Evolutionary conservation across 2,888 invertebrate genomes (phyloP), one percentile per base, ranked within the genome.

Genomic region (Hipparchia semele): DNA sequence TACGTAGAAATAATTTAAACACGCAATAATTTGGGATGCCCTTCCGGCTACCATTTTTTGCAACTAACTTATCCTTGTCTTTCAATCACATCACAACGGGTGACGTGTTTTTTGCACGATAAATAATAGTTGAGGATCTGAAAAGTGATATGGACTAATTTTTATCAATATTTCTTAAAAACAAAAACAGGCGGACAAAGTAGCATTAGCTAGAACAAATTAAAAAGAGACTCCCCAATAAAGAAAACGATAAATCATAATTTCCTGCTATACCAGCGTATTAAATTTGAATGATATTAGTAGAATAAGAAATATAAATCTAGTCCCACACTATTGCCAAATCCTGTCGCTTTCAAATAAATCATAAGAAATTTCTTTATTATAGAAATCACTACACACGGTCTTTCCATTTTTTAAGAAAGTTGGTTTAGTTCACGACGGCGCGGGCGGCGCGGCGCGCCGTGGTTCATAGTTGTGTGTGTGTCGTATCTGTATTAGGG

Each of bases 301-400:
- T 68, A 70, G 72, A 68, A 70, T 64, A 70, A 68, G 87, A 88
- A 88, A 89, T 87, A 89, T 81, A 79, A 78, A 85, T 80, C 82
- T 79, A 83, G 83, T 84, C 82, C 80, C 77, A 83, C 80, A 80
- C 79, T 83, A 85, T 83, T 85, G 88, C 86, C 84, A 87, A 88
- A 87, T 84, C 82, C 80, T 87, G 87, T 86, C 86, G 82, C 80
- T 73, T 82, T 81, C 75, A 75, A 77, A 86, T 89, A 90, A 90
- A 89, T 90, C 87, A 88, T 83, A 82, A 77, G 65, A 73, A 75
- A 77, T 79, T 82, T 81, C 77, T 77, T 80, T 83, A 85, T 80
- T 83, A 85, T 77, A 82, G 80, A 73, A 76, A 79, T 68, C 70
- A 78, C 71, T 80, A 86, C 84, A 86, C 76, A 85, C 83, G 54